Evolutionary conservation across 1,140 invertebrate species (phyloP), one percentile per base, ranked within the genome.

Genomic region (Drosophila novamexicana): DNA sequence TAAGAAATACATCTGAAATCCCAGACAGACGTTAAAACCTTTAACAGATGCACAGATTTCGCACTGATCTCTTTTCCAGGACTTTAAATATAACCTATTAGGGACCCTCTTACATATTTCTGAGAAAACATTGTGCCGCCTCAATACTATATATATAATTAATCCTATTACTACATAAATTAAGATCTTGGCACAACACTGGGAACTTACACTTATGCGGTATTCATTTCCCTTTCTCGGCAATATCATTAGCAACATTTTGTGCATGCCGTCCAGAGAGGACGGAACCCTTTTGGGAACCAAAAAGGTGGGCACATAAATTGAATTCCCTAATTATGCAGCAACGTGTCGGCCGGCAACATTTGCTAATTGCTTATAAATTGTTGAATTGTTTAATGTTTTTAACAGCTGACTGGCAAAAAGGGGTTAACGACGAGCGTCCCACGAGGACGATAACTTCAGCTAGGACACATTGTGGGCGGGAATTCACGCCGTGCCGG

Each of bases 291-390:
- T 75, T 64, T 42, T 14, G 22, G 6, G 37, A 36, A 63, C 47
- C 14, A 37, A 49, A 58, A 77, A 79, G 18, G 64, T 65, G 39
- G n/a, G 6, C 18, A 47, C 54, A 71, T 69, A 79, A 84, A 70
- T 64, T 70, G 57, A 79, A 77, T 79, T 69, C 67, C 49, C 45
- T 73, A 83, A 81, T 82, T 83, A 83, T 75, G 80, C 68, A 64
- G 29, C 49, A 54, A 47, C 79, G 53, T 54, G 63, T 39, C 36
- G 74, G 36, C 39, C 39, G 18, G 59, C 69, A 68, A 75, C 73
- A 74, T 71, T 80, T 75, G 36, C 78, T 79, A 85, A 85, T 85
- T 85, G 77, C 82, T 81, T 85, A 86, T 86, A 85, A 81, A 85
- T 85, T 78, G 78, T 85, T 76, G 65, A 84, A 78, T 81, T 78